phyloP scores from a whole-genome alignment of 2,113 vertebrate species.

The Platichthys stellatus region DNA sequence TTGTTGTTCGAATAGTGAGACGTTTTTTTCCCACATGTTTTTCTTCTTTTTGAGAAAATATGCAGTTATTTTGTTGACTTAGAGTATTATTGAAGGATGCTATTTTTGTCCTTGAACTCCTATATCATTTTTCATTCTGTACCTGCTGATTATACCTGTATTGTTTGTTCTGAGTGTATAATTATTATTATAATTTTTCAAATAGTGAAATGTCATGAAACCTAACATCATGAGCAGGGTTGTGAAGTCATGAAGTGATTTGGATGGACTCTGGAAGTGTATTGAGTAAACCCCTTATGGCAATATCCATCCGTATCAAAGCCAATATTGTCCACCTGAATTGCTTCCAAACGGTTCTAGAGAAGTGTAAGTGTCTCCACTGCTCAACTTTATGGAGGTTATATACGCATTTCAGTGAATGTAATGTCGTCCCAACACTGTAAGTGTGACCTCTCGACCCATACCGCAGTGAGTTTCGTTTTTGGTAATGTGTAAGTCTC shows the following conservation, averaged over 20 bases:
- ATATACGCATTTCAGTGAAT: conserved; percentile 36
- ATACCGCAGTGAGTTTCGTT: conserved; percentile 17
- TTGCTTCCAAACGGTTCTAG: conserved; percentile 36
- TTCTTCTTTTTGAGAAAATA: not conserved
- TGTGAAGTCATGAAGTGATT: not conserved
- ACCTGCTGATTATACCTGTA: too few species aligned
- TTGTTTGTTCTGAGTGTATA: too few species aligned
- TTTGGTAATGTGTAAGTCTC: conserved; percentile 31
- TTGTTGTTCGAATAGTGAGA: not conserved
- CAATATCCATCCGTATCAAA: conserved; percentile 44
- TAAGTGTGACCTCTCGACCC: conserved; percentile 32
- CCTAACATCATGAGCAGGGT: too few species aligned
- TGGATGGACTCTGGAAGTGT: not conserved
- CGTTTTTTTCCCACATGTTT: not conserved
- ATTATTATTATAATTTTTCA: too few species aligned
- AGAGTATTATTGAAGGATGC: not conserved
- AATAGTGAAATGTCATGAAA: too few species aligned
- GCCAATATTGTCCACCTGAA: conserved; percentile 43
- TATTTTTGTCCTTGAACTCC: too few species aligned
- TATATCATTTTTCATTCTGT: too few species aligned
- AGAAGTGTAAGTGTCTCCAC: conserved; percentile 19
- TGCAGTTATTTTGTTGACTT: not conserved
- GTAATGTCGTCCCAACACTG: conserved; percentile 25
- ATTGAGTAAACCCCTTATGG: conserved; percentile 16
- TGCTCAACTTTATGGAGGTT: conserved; percentile 41